Evolutionary conservation across 2,113 vertebrate species (phyloP).

Genomic region (Melanerpes aurifrons): DNA sequence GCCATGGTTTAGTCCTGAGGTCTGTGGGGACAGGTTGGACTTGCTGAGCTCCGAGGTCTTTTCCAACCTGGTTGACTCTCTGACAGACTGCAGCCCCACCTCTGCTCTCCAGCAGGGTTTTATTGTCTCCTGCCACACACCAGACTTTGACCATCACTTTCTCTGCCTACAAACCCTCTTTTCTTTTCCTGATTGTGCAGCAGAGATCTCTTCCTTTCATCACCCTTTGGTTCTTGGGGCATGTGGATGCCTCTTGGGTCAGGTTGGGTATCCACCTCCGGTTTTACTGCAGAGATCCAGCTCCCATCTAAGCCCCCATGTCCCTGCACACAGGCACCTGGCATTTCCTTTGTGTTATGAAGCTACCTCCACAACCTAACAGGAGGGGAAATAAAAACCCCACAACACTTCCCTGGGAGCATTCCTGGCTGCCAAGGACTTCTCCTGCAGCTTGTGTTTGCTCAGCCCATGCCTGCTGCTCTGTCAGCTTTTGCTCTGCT

Average conservation of each 20-base stretch:
- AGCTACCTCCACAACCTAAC: background rate
- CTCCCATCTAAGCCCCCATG: background rate
- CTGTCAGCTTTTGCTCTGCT: background rate
- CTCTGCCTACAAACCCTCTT: background rate
- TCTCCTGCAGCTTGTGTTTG: background rate
- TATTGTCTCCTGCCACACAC: background rate
- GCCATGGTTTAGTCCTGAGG: no score
- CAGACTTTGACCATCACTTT: background rate
- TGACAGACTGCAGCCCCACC: background rate
- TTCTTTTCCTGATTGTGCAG: background rate
- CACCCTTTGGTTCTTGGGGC: no score
- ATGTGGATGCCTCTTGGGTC: no score
- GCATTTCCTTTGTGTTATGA: background rate
- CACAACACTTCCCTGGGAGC: background rate
- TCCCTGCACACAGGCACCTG: fast-evolving
- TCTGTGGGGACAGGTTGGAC: no score
- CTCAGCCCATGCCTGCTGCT: background rate
- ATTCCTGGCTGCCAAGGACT: background rate
- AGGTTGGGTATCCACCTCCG: no score
- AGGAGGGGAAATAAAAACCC: background rate
- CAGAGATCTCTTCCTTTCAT: background rate
- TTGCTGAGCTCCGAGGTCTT: no score
- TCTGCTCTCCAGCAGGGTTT: background rate
- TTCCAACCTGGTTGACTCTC: no score
- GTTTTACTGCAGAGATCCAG: background rate